These are phyloP conservation scores for Nemotelus nigrinus DNA, from an alignment of 2,888 invertebrate genomes.

Conservation along the genomic window DNA sequence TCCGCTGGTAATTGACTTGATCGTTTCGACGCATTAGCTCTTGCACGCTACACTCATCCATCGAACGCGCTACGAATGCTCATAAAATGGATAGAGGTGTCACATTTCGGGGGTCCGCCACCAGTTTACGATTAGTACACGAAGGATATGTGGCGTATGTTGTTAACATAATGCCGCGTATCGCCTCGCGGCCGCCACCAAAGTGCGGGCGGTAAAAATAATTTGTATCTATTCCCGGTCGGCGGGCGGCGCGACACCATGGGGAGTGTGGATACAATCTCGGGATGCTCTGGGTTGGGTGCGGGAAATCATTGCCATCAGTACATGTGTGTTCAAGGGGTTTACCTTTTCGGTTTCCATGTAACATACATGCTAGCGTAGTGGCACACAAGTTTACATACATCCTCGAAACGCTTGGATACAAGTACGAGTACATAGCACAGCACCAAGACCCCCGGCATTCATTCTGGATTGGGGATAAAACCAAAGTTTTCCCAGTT, in stretches of 20 bases:
- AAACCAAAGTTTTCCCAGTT: slow-evolving; percentile 48
- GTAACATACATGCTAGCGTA: slow-evolving; percentile 27
- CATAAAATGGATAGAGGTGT: slow-evolving; percentile 17
- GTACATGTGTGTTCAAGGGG: slow-evolving; percentile 44
- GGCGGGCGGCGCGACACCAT: slow-evolving; percentile 26
- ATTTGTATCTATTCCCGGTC: slow-evolving; percentile 47
- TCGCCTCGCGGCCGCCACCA: slow-evolving; percentile 44
- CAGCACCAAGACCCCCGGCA: slow-evolving; percentile 31
- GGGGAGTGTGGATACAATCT: slow-evolving; percentile 34
- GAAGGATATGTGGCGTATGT: slow-evolving; percentile 42
- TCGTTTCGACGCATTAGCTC: slow-evolving; percentile 10
- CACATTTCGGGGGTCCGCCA: slow-evolving; percentile 32
- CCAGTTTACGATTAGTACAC: slow-evolving; percentile 35
- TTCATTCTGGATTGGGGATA: slow-evolving; percentile 39
- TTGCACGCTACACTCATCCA: neutral
- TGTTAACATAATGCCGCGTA: slow-evolving; percentile 45
- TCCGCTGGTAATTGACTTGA: slow-evolving; percentile 46
- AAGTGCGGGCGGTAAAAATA: slow-evolving; percentile 51
- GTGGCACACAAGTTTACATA: slow-evolving; percentile 31
- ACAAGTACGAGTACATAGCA: slow-evolving; percentile 28
- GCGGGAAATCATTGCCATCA: slow-evolving; percentile 42
- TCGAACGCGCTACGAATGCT: slow-evolving; percentile 9
- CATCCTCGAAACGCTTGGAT: slow-evolving; percentile 25
- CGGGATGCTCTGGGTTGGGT: slow-evolving; percentile 40
- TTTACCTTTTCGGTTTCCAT: slow-evolving; percentile 43